These are phyloP conservation scores for Sarcoramphus papa DNA, from an alignment of 2,797 vertebrate species.

Conservation along the genomic window DNA sequence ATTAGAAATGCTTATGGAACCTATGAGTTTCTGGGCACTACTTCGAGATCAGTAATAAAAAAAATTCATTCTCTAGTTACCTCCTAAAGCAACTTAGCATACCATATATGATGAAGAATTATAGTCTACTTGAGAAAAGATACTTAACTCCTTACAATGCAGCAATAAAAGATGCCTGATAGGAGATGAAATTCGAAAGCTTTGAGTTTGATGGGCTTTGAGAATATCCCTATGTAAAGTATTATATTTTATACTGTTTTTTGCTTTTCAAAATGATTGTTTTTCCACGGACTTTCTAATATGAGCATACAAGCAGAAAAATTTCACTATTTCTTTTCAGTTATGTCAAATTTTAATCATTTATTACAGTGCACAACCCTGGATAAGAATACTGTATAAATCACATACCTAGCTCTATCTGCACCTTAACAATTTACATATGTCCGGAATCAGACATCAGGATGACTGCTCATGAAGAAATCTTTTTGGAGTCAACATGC, in stretches of 20 bases:
- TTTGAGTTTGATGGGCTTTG: constrained; percentile 17
- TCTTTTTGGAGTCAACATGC: background rate
- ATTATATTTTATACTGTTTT: background rate
- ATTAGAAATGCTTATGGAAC: constrained; percentile 30
- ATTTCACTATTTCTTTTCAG: background rate
- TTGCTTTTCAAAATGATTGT: background rate
- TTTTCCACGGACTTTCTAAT: background rate
- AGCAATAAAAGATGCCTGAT: constrained; percentile 47
- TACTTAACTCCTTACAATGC: constrained; percentile 32
- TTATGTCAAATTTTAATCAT: background rate
- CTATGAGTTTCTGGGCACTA: constrained; percentile 39
- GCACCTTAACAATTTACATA: background rate
- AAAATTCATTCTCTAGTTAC: constrained; percentile 15
- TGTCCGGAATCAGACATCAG: background rate
- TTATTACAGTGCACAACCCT: background rate
- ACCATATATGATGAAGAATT: constrained; percentile 30
- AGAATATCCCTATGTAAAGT: background rate
- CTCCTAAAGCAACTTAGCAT: constrained; percentile 30
- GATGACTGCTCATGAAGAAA: background rate
- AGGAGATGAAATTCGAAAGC: background rate
- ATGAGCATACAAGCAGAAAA: background rate
- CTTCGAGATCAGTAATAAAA: constrained; percentile 15
- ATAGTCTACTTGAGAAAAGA: constrained; percentile 31
- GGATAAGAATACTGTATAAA: background rate
- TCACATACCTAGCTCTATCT: background rate